Percentiles rank a stretch among this genome's conserved stretches.
These are phyloP conservation scores for Caenorhabditis wallacei DNA, from an alignment of 2,888 invertebrate genomes.

Conservation along the genomic window DNA sequence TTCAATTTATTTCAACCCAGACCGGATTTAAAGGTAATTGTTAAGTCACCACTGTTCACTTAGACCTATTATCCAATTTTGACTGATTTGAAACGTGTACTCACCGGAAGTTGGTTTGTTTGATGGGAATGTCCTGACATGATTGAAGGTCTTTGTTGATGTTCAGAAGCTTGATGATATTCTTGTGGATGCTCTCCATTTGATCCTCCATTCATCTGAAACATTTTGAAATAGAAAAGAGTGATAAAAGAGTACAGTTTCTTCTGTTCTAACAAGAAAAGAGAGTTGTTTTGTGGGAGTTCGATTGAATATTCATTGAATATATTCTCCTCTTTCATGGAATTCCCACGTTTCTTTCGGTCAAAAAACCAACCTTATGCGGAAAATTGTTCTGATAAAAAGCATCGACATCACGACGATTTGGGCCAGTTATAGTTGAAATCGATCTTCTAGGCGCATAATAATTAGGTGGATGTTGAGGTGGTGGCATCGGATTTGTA, in stretches of 20 bases:
- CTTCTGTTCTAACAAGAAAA: background rate
- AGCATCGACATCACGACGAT: slow-evolving; percentile 56
- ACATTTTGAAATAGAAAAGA: background rate
- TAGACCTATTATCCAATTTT: too few species aligned
- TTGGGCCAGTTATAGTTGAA: slow-evolving; percentile 67
- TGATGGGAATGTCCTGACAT: slow-evolving; percentile 64
- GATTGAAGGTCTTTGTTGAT: slow-evolving; percentile 53
- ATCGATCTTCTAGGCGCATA: slow-evolving; percentile 66
- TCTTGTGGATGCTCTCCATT: slow-evolving; percentile 25
- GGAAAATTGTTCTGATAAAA: slow-evolving; percentile 66
- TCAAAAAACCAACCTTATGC: slow-evolving; percentile 37
- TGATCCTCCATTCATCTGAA: slow-evolving; percentile 37
- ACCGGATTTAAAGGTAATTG: too few species aligned
- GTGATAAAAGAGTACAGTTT: background rate
- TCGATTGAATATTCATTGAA: slow-evolving; percentile 36
- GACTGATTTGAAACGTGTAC: too few species aligned
- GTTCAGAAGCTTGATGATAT: slow-evolving; percentile 18
- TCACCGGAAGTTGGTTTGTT: slow-evolving; percentile 45
- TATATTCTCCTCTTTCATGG: background rate
- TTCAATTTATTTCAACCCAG: too few species aligned
- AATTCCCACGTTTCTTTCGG: background rate
- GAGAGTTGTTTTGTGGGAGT: background rate
- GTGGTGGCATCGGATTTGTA: slow-evolving; percentile 42
- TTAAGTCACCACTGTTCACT: too few species aligned
- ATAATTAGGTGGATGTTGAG: slow-evolving; percentile 44